A percentile compares a stretch with the other conserved stretches of the same genome.
Evolutionary conservation across 2,888 invertebrate genomes (phyloP).

Genomic region (Lasioglossum lativentre): DNA sequence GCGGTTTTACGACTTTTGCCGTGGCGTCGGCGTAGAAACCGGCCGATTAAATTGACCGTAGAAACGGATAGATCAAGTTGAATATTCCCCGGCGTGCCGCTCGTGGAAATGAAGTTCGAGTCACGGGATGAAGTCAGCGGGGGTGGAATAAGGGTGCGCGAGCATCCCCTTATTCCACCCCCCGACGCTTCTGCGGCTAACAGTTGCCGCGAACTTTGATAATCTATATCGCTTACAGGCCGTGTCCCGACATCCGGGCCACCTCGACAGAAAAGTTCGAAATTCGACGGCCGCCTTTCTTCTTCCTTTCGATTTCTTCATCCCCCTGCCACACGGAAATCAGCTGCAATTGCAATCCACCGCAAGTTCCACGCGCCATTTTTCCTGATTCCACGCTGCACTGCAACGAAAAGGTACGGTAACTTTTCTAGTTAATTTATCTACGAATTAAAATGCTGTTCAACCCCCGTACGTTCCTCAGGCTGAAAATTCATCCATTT

Average conservation of each 20-base stretch:
- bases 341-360: slow-evolving; percentile 20
- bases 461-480: neutral
- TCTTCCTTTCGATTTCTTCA: slow-evolving; percentile 53
- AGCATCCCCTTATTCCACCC: slow-evolving; percentile 57
- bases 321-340: neutral
- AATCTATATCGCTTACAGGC: slow-evolving; percentile 78
- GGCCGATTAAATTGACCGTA: slow-evolving; percentile 40
- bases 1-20: slow-evolving; percentile 40
- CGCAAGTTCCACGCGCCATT: slow-evolving; percentile 10
- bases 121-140: slow-evolving; percentile 35
- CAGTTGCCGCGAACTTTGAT: slow-evolving; percentile 78
- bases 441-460: neutral
- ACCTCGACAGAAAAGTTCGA: slow-evolving; percentile 74
- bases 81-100: slow-evolving; percentile 30
- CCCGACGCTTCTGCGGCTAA: slow-evolving; percentile 72
- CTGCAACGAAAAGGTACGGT: neutral
- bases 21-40: neutral
- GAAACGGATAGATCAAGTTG: slow-evolving; percentile 38
- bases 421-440: neutral
- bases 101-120: slow-evolving; percentile 52
- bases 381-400: neutral
- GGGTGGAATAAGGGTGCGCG: slow-evolving; percentile 28
- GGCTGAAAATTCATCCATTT: too few relatives aligned
- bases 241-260: slow-evolving; percentile 79
- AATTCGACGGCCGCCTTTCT: slow-evolving; percentile 30